Conservation (phyloP, 1,140 invertebrate species). For the Bombus impatiens region DNA sequence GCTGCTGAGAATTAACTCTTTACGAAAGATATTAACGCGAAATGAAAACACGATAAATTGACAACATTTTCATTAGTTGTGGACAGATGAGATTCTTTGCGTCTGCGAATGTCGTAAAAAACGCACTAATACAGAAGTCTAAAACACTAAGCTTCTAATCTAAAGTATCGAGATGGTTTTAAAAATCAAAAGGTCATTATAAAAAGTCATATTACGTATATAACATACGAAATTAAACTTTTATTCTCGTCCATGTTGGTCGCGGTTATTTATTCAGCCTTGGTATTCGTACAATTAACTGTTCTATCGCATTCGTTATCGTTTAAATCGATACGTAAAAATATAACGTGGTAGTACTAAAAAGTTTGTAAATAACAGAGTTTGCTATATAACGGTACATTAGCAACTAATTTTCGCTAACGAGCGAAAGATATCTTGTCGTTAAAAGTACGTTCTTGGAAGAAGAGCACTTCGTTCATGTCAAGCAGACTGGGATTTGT, state of each 20-base stretch:
- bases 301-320: background rate
- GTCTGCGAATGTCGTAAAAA: too few species aligned
- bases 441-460: background rate
- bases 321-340: too few species aligned
- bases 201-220: too few species aligned
- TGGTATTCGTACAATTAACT: background rate
- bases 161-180: too few species aligned
- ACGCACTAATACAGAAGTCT: too few species aligned
- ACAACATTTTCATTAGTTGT: background rate
- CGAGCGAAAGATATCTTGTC: background rate
- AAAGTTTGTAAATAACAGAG: background rate
- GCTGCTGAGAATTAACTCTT: background rate
- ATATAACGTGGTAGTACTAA: too few species aligned
- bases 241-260: background rate
- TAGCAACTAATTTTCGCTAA: background rate
- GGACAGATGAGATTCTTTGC: background rate
- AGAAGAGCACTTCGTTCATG: constrained; percentile 34
- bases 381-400: background rate
- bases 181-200: too few species aligned
- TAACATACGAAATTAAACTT: background rate
- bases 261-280: background rate
- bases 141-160: background rate
- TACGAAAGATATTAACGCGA: background rate
- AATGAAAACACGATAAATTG: background rate
- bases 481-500: constrained; percentile 25